These are phyloP conservation scores for Lomographa bimaculata DNA, from an alignment of 2,888 invertebrate genomes.

Conservation along the genomic window DNA sequence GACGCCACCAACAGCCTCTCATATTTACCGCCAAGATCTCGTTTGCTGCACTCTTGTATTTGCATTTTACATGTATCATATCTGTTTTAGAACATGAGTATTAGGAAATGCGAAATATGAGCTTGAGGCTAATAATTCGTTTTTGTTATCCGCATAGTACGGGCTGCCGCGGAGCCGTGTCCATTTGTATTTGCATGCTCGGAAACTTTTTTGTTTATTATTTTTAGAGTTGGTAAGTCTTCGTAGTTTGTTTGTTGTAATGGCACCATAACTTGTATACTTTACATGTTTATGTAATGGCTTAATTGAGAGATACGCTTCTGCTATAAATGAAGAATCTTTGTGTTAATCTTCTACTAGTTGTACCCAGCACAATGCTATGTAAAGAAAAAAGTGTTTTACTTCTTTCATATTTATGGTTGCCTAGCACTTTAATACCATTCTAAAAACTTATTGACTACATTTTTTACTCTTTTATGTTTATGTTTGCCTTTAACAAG, in stretches of 20 bases:
- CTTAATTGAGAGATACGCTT: too few species aligned
- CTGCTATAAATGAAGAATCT: too few species aligned
- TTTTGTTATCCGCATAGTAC: constrained; percentile 7
- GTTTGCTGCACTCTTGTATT: constrained; percentile 58
- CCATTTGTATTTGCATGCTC: constrained; percentile 38
- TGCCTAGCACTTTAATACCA: too few species aligned
- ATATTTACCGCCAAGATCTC: constrained; percentile 42
- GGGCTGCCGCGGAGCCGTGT: background rate
- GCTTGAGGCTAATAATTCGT: constrained; percentile 63
- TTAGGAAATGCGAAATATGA: constrained; percentile 52
- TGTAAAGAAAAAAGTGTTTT: too few species aligned
- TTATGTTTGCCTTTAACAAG: too few species aligned
- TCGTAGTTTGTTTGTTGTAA: background rate
- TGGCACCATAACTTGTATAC: background rate
- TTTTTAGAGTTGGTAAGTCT: background rate
- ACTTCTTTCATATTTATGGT: too few species aligned
- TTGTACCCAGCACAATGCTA: too few species aligned
- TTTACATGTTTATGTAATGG: too few species aligned
- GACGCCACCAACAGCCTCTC: constrained; percentile 34
- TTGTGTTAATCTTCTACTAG: too few species aligned
- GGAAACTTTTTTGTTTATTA: constrained; percentile 4
- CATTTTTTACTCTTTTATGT: too few species aligned
- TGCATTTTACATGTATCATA: constrained; percentile 59
- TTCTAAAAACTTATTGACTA: too few species aligned
- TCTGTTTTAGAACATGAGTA: constrained; percentile 39